phyloP scores from a whole-genome alignment of 1,140 invertebrate genomes.

The Trialeurodes vaporariorum region DNA sequence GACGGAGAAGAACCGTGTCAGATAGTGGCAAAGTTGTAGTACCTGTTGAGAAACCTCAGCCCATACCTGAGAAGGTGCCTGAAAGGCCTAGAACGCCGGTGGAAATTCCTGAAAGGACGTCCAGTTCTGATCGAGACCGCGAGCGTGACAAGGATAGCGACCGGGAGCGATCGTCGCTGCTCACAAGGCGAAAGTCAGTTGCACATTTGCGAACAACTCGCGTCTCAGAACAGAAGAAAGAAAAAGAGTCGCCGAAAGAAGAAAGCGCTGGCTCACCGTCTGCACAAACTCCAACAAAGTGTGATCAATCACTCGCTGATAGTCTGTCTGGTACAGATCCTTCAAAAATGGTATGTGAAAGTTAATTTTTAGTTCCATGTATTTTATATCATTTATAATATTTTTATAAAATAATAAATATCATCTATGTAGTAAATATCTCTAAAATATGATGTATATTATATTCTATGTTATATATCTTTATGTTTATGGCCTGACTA shows the following conservation, averaged over 20 bases:
- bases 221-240: background rate
- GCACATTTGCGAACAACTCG: background rate
- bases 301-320: background rate
- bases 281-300: background rate
- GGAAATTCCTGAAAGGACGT: no score
- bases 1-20: conserved; percentile 23
- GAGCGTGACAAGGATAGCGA: background rate
- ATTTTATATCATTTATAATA: no score
- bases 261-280: background rate
- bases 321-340: background rate
- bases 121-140: background rate
- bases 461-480: no score
- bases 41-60: background rate
- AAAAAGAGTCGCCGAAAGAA: background rate
- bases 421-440: no score
- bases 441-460: no score
- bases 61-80: background rate
- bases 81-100: no score
- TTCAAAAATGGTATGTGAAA: background rate
- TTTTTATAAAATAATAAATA: no score
- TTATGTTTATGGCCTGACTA: no score
- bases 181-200: background rate
- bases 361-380: no score
- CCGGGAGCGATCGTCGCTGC: background rate
- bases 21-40: conserved; percentile 15